Conservation (phyloP, 1,140 invertebrate species). For the Drosophila biarmipes region DNA sequence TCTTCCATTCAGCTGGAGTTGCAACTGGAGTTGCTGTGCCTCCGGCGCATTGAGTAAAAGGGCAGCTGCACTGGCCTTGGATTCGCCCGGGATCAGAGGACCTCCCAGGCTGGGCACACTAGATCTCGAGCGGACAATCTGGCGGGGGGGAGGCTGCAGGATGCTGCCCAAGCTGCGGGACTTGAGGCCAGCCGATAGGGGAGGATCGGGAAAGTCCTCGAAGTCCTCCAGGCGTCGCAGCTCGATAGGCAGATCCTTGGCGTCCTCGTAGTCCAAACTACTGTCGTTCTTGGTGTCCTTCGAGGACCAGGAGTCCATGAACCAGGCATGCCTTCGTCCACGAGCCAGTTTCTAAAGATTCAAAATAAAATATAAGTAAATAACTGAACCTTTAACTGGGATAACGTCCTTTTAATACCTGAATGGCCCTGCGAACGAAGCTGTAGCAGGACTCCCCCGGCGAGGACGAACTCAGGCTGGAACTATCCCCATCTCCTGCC, state of each 20-base stretch:
- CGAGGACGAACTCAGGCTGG: constrained; percentile 94
- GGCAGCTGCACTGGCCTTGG: constrained; percentile 54
- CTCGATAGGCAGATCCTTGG: constrained; percentile 94
- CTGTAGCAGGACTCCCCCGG: constrained; percentile 97
- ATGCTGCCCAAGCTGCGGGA: constrained; percentile 91
- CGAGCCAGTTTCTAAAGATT: constrained; percentile 89
- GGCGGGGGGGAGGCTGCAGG: constrained; percentile 88
- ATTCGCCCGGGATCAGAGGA: constrained; percentile 55
- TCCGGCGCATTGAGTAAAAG: constrained; percentile 58
- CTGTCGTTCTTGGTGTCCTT: constrained; percentile 86
- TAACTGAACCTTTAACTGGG: not conserved
- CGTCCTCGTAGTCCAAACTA: constrained; percentile 87
- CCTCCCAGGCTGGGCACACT: constrained; percentile 89
- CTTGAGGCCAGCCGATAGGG: constrained; percentile 83
- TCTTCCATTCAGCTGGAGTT: constrained; percentile 32
- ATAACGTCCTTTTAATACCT: constrained; percentile 85
- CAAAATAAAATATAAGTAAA: not conserved
- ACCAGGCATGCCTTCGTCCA: constrained; percentile 89
- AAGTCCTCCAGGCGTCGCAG: constrained; percentile 92
- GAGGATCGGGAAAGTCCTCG: constrained; percentile 85
- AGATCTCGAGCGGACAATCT: constrained; percentile 90
- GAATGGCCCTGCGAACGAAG: constrained; percentile 94
- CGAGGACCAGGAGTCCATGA: constrained; percentile 90
- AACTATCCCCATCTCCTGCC: constrained; percentile 86
- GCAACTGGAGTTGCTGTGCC: constrained; percentile 24